Evolutionary conservation across 2,888 invertebrate genomes (phyloP).

Genomic region (Diadegma fenestrale): DNA sequence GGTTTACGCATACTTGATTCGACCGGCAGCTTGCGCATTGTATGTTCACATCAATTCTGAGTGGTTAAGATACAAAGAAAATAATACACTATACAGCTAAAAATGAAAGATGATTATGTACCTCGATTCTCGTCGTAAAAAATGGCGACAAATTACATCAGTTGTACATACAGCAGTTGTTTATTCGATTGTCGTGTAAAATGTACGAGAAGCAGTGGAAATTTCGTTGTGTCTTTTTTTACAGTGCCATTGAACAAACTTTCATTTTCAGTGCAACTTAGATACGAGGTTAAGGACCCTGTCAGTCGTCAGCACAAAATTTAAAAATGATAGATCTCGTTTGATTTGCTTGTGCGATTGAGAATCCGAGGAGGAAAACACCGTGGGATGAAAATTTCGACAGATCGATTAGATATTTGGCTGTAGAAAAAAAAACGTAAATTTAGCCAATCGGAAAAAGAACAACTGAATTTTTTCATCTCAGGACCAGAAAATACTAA

Average conservation of each 20-base stretch:
- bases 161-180: conserved; percentile 35
- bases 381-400: neutral
- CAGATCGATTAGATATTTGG: neutral
- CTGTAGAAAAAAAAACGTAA: neutral
- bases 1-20: conserved; percentile 35
- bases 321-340: neutral
- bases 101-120: conserved; percentile 65
- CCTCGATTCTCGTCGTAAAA: conserved; percentile 44
- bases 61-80: conserved; percentile 54
- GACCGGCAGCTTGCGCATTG: conserved; percentile 14
- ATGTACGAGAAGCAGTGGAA: conserved; percentile 59
- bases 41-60: conserved; percentile 34
- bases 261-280: conserved; percentile 31
- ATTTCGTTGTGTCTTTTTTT: conserved; percentile 23
- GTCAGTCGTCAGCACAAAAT: conserved; percentile 17
- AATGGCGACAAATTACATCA: conserved; percentile 35
- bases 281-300: neutral
- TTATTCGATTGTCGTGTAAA: conserved; percentile 53
- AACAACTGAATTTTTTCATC: neutral
- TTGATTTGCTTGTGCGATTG: neutral
- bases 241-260: conserved; percentile 14
- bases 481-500: neutral
- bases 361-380: neutral
- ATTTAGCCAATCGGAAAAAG: neutral
- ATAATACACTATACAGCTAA: conserved; percentile 76